Conservation (phyloP, 1,140 invertebrate genomes). For the Dryas iulia region DNA sequence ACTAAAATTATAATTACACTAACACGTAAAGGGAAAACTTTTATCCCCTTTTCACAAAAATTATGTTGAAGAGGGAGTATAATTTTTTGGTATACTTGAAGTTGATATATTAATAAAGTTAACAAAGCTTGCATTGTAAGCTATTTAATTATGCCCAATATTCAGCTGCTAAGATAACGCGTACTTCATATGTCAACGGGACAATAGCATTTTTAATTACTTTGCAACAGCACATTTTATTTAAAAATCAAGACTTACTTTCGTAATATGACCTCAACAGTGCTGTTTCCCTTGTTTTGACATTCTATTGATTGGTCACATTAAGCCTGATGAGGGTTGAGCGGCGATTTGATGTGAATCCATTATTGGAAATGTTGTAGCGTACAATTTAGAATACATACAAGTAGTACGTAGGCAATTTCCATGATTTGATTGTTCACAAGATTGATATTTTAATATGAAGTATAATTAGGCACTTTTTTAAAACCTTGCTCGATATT, state of each 20-base stretch:
- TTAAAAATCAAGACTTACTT: neutral
- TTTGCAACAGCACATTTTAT: neutral
- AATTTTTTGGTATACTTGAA: too few relatives aligned
- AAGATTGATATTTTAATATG: neutral
- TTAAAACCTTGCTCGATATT: neutral
- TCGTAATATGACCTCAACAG: neutral
- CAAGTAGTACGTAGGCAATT: neutral
- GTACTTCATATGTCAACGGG: too few relatives aligned
- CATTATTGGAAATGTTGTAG: constrained; percentile 30
- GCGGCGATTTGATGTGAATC: constrained; percentile 19
- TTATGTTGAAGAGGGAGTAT: too few relatives aligned
- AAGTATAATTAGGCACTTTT: too few relatives aligned
- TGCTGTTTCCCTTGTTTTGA: constrained; percentile 35
- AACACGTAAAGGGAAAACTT: too few relatives aligned
- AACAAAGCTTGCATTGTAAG: too few relatives aligned
- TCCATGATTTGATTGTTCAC: neutral
- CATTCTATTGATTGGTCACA: constrained; percentile 47
- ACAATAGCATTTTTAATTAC: too few relatives aligned
- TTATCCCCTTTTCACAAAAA: too few relatives aligned
- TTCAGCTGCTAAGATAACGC: too few relatives aligned
- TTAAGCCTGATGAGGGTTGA: constrained; percentile 40
- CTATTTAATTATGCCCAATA: too few relatives aligned
- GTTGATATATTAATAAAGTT: too few relatives aligned
- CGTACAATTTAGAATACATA: constrained; percentile 9
- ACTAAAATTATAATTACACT: too few relatives aligned